Base-by-base conservation (phyloP, 2,888 invertebrate genomes). In the Taphrorychus bicolor region DNA sequence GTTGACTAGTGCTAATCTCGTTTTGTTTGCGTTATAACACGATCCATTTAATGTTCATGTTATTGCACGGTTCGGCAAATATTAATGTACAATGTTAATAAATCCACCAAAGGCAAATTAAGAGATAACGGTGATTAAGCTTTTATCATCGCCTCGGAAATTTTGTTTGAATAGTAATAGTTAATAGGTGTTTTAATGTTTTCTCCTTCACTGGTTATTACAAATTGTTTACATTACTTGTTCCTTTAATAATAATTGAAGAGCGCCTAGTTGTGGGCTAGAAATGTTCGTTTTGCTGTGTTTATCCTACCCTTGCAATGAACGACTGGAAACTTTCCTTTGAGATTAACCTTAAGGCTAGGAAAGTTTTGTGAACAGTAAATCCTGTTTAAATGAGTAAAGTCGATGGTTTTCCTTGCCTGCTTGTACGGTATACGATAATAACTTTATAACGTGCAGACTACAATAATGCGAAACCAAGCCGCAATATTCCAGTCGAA, bases 51-150 rank as follows among this genome's bases (percentile, higher is more conserved):
- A 45, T 45, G 45, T 17, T 45, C 45, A 45, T 45, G 45, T 45
- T 45, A 45, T 45, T 45, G 14, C 45, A 45, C 45, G 45, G 45
- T 45, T 45, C 17, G 16, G 45, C 45, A 45, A 45, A 45, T 45
- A 45, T 45, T 45, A 2, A 45, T 45, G 17, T 45, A 14, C 2
- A 45, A 45, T 17, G 45, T 45, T 45, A 45, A 45, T 45, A 45
- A 45, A 45, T 45, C 45, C 45, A 45, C 11, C 45, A 17, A 45
- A 45, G 17, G 45, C 45, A 45, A 45, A 45, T 14, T 17, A 5
- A 45, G 16, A 45, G 45, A 45, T 45, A 45, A 45, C 45, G 45
- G 45, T 16, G 16, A 17, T 17, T 45, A 17, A 45, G 16, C 16
- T 17, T 2, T 45, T 45, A 45, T 45, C 45, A 14, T 45, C 16